Conservation (phyloP, 2,113 vertebrate species). For the Micronycteris hirsuta region DNA sequence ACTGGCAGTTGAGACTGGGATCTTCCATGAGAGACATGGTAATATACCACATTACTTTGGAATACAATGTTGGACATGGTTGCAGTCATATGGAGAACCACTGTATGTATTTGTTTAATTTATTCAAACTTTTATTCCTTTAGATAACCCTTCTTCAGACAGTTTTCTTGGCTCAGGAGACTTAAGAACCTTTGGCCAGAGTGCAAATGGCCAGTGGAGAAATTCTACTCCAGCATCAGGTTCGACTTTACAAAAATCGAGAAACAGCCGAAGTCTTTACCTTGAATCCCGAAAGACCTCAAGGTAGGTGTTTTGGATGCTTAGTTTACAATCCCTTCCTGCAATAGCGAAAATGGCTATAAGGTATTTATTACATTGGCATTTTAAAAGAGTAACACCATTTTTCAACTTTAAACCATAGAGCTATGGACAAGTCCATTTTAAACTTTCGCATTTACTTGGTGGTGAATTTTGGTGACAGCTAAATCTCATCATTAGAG, state of each 20-base stretch:
- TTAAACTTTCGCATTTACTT: neutral
- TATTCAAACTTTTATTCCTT: conserved; percentile 55
- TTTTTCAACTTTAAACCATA: neutral
- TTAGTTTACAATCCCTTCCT: neutral
- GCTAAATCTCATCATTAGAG: neutral
- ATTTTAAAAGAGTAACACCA: neutral
- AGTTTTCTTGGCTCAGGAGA: conserved; percentile 60
- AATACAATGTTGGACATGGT: conserved; percentile 65
- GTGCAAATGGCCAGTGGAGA: conserved; percentile 82
- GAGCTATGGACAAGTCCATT: neutral
- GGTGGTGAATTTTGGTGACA: neutral
- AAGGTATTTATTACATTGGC: neutral
- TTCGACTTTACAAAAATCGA: conserved; percentile 71
- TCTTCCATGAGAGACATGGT: conserved; percentile 66
- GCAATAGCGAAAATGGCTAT: neutral
- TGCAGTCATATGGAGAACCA: conserved; percentile 44
- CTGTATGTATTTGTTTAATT: conserved; percentile 43
- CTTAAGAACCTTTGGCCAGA: conserved; percentile 62
- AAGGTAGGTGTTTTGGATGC: conserved; percentile 63
- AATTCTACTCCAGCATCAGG: conserved; percentile 56
- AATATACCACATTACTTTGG: conserved; percentile 59
- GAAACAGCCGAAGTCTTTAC: conserved; percentile 76
- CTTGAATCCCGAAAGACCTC: conserved; percentile 79
- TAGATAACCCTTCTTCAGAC: conserved; percentile 72
- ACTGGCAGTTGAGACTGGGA: conserved; percentile 66